phyloP scores from a whole-genome alignment of 2,113 vertebrate species.

The Sakesphorus luctuosus region DNA sequence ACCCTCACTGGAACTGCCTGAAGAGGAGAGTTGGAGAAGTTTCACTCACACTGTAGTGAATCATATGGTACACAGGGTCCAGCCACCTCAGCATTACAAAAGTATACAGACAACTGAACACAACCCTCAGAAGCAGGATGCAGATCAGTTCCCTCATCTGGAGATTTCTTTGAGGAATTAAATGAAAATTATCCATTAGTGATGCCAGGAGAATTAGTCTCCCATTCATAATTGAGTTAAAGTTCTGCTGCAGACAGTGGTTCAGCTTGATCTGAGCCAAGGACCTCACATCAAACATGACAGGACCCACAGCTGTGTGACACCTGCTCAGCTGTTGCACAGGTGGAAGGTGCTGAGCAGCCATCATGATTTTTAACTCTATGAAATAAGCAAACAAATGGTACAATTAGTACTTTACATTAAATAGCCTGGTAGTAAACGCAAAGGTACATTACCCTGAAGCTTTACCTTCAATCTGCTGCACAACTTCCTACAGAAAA shows the following conservation, averaged over 20 bases:
- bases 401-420: neutral
- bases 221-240: neutral
- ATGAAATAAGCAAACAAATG: neutral
- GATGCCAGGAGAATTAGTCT: neutral
- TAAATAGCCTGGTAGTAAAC: neutral
- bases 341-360: neutral
- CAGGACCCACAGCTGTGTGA: neutral
- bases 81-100: neutral
- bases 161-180: neutral
- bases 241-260: neutral
- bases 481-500: neutral
- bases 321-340: neutral
- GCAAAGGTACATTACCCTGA: neutral
- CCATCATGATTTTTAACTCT: neutral
- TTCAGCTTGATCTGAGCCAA: neutral
- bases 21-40: neutral
- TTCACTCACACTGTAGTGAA: neutral
- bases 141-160: neutral
- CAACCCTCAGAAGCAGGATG: neutral
- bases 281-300: neutral
- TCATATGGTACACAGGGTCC: neutral
- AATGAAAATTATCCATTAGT: neutral
- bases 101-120: neutral
- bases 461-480: neutral
- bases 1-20: neutral